A percentile compares a stretch with the other conserved stretches of the same genome.
phyloP scores from a whole-genome alignment of 2,113 vertebrate genomes.

The Syngnathus scovelli region DNA sequence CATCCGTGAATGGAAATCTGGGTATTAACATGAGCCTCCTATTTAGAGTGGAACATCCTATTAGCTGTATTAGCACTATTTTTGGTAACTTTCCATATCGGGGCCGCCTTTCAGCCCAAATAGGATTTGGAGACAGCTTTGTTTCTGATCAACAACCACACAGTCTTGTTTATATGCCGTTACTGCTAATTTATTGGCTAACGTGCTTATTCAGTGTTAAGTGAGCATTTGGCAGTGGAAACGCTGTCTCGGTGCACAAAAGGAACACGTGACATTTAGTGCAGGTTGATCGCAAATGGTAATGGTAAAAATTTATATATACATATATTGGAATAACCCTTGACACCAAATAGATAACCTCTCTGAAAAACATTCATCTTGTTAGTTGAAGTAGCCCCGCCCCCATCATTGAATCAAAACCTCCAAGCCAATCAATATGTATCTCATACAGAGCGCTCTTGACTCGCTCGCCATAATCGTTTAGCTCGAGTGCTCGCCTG shows the following conservation, averaged over 20 bases:
- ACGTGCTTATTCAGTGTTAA: slow-evolving; percentile 26
- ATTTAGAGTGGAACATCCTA: slow-evolving; percentile 84
- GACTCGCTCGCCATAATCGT: slow-evolving; percentile 58
- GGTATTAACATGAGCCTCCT: slow-evolving; percentile 79
- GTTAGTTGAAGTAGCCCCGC: neutral
- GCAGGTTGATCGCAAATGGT: neutral
- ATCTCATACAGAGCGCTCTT: slow-evolving; percentile 62
- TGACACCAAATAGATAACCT: neutral
- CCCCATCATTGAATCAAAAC: slow-evolving; percentile 38
- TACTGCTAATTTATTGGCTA: slow-evolving; percentile 47
- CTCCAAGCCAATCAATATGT: slow-evolving; percentile 70
- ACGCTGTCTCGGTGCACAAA: neutral
- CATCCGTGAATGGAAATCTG: slow-evolving; percentile 80
- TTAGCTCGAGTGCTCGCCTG: slow-evolving; percentile 69
- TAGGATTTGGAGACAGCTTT: slow-evolving; percentile 80
- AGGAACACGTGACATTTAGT: neutral
- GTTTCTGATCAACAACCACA: slow-evolving; percentile 70
- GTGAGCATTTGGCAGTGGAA: neutral
- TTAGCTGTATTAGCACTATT: slow-evolving; percentile 79
- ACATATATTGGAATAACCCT: too few species aligned
- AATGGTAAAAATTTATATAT: neutral
- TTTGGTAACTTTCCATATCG: slow-evolving; percentile 77
- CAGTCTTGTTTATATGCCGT: slow-evolving; percentile 56
- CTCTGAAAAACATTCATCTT: neutral
- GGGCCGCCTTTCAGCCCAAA: slow-evolving; percentile 73